phyloP scores from a whole-genome alignment of 2,113 vertebrate genomes.

The Marmota monax region DNA sequence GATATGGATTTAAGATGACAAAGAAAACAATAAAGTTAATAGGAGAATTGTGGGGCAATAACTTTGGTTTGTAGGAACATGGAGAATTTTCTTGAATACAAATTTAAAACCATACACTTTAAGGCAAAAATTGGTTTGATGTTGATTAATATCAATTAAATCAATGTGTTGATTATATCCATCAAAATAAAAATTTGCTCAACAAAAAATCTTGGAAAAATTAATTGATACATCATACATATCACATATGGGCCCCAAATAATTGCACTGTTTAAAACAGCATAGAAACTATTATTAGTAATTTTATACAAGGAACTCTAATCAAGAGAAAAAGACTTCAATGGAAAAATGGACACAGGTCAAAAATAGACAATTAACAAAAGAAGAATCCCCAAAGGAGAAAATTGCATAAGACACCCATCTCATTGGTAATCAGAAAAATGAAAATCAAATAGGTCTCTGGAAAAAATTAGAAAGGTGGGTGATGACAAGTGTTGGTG shows the following conservation, averaged over 20 bases:
- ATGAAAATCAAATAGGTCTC: not conserved
- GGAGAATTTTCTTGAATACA: not conserved
- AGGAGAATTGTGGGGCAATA: not conserved
- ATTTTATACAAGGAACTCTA: not conserved
- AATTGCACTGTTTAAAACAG: not conserved
- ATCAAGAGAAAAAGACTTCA: not conserved
- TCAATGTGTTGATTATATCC: not conserved
- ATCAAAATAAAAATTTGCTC: not conserved
- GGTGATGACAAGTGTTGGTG: not conserved
- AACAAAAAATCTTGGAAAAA: not conserved
- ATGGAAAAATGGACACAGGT: not conserved
- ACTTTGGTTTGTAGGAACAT: not conserved
- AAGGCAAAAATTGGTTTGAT: not conserved
- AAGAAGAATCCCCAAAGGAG: not conserved
- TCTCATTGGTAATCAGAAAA: not conserved
- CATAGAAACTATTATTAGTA: not conserved
- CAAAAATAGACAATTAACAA: not conserved
- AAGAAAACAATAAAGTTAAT: not conserved
- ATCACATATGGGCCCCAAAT: not conserved
- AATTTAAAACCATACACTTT: not conserved
- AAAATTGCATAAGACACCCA: not conserved
- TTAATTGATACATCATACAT: not conserved
- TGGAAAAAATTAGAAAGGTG: not conserved
- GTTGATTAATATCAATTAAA: not conserved
- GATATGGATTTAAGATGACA: not conserved